Conservation (phyloP, 2,797 vertebrate genomes). For the Pseudomugil tenellus region DNA sequence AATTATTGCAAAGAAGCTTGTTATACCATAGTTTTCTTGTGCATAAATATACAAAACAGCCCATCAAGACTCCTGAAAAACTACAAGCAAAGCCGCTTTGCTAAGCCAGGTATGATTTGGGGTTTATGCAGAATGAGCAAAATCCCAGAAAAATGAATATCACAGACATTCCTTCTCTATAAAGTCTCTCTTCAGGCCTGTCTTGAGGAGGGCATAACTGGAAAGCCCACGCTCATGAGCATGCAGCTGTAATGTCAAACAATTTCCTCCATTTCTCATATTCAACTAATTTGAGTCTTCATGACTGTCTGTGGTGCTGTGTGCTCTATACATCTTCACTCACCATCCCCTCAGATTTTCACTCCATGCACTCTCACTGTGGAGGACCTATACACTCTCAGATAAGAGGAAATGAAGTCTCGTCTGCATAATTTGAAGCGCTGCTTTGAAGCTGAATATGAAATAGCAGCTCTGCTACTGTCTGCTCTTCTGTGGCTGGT, state of each 20-base stretch:
- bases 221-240: constrained; percentile 55
- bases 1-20: not conserved
- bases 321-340: constrained; percentile 74
- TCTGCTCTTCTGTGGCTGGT: constrained; percentile 70
- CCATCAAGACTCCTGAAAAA: constrained; percentile 8
- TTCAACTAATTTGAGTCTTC: constrained; percentile 76
- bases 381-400: constrained; percentile 78
- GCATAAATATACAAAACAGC: constrained; percentile 18
- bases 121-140: constrained; percentile 31
- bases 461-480: constrained; percentile 69
- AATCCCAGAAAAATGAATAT: constrained; percentile 52
- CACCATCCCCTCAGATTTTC: constrained; percentile 77
- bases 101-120: constrained; percentile 21
- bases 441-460: constrained; percentile 80
- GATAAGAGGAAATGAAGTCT: constrained; percentile 83
- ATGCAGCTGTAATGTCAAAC: constrained; percentile 68
- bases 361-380: constrained; percentile 72
- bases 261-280: constrained; percentile 75
- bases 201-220: constrained; percentile 69
- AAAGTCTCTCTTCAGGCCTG: constrained; percentile 65
- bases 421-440: constrained; percentile 80
- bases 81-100: constrained; percentile 20
- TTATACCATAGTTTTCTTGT: not conserved
- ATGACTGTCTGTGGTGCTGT: constrained; percentile 61
- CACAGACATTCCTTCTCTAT: constrained; percentile 49